Evolutionary conservation across 2,888 invertebrate species (phyloP), one percentile per base, ranked within the genome.

Genomic region (Nephrocerus scutellatus): DNA sequence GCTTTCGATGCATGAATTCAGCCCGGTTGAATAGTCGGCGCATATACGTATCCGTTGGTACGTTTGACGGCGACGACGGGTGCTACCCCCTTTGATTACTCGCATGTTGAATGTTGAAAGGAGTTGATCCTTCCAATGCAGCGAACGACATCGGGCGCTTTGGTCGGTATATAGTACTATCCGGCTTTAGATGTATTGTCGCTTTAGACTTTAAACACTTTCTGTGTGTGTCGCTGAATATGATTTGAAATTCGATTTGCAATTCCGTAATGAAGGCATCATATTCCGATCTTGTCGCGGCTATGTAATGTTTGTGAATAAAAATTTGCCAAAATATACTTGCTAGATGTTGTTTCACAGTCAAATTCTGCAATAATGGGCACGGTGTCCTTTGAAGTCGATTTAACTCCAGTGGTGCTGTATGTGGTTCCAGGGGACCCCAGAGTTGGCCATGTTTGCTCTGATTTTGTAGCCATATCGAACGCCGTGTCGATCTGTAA

Each of bases 131-230:
- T n/a, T n/a, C n/a, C n/a, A n/a, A n/a, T n/a, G 33, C 38, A 14
- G 49, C 44, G 31, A 35, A 48, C 8, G 50, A 40, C 24, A 45
- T 36, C 19, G 42, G 43, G 16, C 46, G 36, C 25, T 41, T 46
- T 23, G 38, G 39, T 16, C 15, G 24, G 28, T 43, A 49, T 18
- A 46, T 33, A 14, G 44, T n/a, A n/a, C n/a, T n/a, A n/a, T n/a
- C n/a, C n/a, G n/a, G n/a, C n/a, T n/a, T n/a, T n/a, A n/a, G n/a
- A n/a, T n/a, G n/a, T n/a, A n/a, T n/a, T n/a, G n/a, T n/a, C n/a
- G n/a, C n/a, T n/a, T n/a, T n/a, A n/a, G n/a, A n/a, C n/a, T n/a
- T n/a, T n/a, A n/a, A n/a, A n/a, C n/a, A n/a, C n/a, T n/a, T n/a
- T n/a, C n/a, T n/a, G n/a, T n/a, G n/a, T 18, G 19, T 19, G 12